A percentile compares a stretch with the other conserved stretches of the same genome.
Conservation (phyloP, 2,888 invertebrate species). For the Perizoma flavofasciatum region DNA sequence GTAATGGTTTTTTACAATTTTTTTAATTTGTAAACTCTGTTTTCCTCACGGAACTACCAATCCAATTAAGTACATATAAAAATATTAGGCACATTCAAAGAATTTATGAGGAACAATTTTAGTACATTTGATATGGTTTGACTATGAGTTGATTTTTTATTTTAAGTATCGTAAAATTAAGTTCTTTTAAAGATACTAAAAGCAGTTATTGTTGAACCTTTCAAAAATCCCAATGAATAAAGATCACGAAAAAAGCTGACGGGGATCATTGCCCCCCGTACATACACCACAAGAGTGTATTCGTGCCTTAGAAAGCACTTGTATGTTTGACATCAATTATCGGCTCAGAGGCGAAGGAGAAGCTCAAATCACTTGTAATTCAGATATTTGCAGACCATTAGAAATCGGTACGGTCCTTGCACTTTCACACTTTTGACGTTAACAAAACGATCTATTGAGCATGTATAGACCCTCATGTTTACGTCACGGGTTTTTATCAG, state of each 20-base stretch:
- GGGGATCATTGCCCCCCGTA: not conserved
- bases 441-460: constrained; percentile 44
- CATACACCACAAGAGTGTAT: constrained; percentile 5
- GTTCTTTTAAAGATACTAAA: too few relatives aligned
- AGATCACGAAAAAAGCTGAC: not conserved
- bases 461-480: constrained; percentile 43
- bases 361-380: constrained; percentile 55
- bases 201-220: too few relatives aligned
- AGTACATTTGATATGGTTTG: too few relatives aligned
- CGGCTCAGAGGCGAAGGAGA: constrained; percentile 35
- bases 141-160: too few relatives aligned
- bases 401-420: constrained; percentile 49
- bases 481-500: constrained; percentile 4
- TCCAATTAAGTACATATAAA: too few relatives aligned
- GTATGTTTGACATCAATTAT: constrained; percentile 58
- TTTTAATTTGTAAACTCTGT: too few relatives aligned
- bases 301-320: constrained; percentile 30
- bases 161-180: too few relatives aligned
- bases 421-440: constrained; percentile 45
- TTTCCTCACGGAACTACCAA: too few relatives aligned
- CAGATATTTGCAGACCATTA: constrained; percentile 69
- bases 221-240: too few relatives aligned
- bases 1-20: too few relatives aligned
- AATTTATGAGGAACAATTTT: too few relatives aligned
- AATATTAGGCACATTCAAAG: too few relatives aligned